Evolutionary conservation across 2,888 invertebrate species (phyloP).

Genomic region (Unio pictorum): DNA sequence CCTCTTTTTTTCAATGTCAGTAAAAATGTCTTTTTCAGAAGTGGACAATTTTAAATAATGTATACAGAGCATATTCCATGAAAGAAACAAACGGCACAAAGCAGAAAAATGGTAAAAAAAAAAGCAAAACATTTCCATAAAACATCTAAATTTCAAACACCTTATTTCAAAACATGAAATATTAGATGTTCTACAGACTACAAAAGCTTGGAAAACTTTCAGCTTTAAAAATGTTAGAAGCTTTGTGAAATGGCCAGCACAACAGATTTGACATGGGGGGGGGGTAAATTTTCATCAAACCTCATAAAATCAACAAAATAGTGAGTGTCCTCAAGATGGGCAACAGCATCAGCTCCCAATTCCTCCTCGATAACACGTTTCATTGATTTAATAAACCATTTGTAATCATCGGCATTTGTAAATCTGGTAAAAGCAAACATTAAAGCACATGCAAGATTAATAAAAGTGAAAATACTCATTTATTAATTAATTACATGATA

Average conservation of each 20-base stretch:
- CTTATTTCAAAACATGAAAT: too few relatives aligned
- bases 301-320: conserved; percentile 96
- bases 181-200: too few relatives aligned
- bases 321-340: conserved; percentile 82
- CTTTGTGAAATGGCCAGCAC: neutral
- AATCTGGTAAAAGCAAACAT: conserved; percentile 51
- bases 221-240: neutral
- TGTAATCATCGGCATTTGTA: conserved; percentile 62
- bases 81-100: conserved; percentile 6
- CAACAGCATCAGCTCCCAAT: conserved; percentile 71
- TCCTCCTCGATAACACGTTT: conserved; percentile 81
- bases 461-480: too few relatives aligned
- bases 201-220: too few relatives aligned
- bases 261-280: neutral
- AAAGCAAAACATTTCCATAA: neutral
- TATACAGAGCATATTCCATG: conserved; percentile 2
- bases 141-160: too few relatives aligned
- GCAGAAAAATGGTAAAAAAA: neutral
- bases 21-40: neutral
- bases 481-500: too few relatives aligned
- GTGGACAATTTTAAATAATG: neutral
- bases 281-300: conserved; percentile 41
- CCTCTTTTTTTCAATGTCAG: too few relatives aligned
- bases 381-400: conserved; percentile 73
- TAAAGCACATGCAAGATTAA: too few relatives aligned